Evolutionary conservation across 2,797 vertebrate genomes (phyloP), one percentile per base, ranked within the genome.

Genomic region (Enteromius fasciolatus): DNA sequence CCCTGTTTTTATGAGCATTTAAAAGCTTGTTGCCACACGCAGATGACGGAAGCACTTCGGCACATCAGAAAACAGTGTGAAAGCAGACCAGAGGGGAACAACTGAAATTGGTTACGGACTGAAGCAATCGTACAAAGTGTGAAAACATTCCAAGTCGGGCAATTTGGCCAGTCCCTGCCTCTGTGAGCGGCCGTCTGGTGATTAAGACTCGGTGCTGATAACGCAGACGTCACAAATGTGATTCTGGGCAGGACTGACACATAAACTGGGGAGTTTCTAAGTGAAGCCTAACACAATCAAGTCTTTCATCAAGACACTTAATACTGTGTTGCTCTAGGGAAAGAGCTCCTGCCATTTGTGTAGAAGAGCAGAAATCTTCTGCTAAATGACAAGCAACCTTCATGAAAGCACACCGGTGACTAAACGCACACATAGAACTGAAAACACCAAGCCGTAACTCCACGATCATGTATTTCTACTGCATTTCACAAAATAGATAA

Each of bases 231-330:
- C 72, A 76, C 61, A 76, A 76, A 67, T 82, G 63, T 82, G 80
- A 76, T 76, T 25, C 48, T 68, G 28, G 48, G 46, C 64, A 76
- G 18, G 80, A 52, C 50, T 76, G 80, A 76, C 63, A 82, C 80
- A 82, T 68, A 76, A 82, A 76, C 80, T 46, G 72, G 61, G 33
- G 63, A 68, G 80, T 82, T 82, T 82, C 63, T 76, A 76, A 82
- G 72, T 82, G 63, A 82, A 82, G 36, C 46, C 80, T 67, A 82
- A 82, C 80, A 67, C 72, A 82, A 82, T 82, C 61, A 76, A 82
- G 80, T 66, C 63, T 82, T 82, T 82, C 72, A 82, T 75, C 63
- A 68, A 67, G 73, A 25, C 48, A 82, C 23, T 76, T 82, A 75
- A 82, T 82, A 76, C 61, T 8, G 2, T 57, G 72, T 57, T 46